These are phyloP conservation scores for Perca schrenkii DNA, from an alignment of 2,113 vertebrate species.

Conservation along the genomic window DNA sequence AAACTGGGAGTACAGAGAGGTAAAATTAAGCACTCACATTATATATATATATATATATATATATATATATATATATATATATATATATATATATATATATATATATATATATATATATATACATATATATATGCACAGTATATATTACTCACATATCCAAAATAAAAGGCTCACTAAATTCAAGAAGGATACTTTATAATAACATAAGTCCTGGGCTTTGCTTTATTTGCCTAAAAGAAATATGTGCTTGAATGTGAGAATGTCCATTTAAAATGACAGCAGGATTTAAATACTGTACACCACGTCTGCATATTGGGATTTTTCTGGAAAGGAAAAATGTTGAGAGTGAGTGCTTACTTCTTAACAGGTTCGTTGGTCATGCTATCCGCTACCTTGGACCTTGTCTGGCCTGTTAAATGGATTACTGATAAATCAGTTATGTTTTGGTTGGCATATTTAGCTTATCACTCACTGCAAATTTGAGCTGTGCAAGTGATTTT, in stretches of 20 bases:
- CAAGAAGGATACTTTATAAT: background rate
- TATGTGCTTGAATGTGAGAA: constrained; percentile 5
- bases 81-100: background rate
- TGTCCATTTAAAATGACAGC: constrained; percentile 30
- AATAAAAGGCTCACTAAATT: background rate
- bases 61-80: no score
- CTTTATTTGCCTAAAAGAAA: constrained; percentile 45
- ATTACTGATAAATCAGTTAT: constrained; percentile 59
- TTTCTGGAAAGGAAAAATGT: constrained; percentile 42
- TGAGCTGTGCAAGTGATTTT: constrained; percentile 52
- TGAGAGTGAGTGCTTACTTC: constrained; percentile 40
- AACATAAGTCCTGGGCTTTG: constrained; percentile 30
- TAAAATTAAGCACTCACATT: background rate
- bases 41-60: background rate
- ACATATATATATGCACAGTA: no score
- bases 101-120: no score
- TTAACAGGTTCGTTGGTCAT: constrained; percentile 53
- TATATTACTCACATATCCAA: no score
- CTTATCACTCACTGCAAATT: constrained; percentile 55
- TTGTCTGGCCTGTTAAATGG: constrained; percentile 54
- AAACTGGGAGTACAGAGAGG: background rate
- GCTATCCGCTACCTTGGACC: constrained; percentile 46
- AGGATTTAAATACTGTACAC: constrained; percentile 13
- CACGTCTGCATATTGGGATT: constrained; percentile 43
- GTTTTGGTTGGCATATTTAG: constrained; percentile 53